Evolutionary conservation across 2,888 invertebrate genomes (phyloP), one percentile per base, ranked within the genome.

Genomic region (Ptychoptera contaminata): DNA sequence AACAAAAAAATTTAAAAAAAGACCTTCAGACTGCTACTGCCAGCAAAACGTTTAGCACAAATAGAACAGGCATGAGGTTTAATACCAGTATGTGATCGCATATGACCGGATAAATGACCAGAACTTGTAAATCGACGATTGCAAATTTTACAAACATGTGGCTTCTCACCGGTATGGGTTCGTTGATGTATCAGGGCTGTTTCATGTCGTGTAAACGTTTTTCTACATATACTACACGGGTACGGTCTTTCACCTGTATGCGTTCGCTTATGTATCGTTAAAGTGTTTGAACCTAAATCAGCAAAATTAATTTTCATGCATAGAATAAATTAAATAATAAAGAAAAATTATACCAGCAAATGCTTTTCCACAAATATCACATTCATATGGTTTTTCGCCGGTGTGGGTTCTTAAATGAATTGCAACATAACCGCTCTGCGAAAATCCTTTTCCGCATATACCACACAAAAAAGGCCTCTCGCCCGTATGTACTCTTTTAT

Each of bases 181-280:
- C 50, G 41, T 46, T 43, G 49, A 46, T 51, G 50, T 12, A 53
- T 48, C 10, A 50, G 37, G 4, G 51, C 43, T 11, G 52, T 51
- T 47, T 54, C 53, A 31, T 51, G 47, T 3, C 52, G 48, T 2
- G 49, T 49, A 45, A 56, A 56, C 1, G 47, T 38, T 30, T 51
- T 52, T 8, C 31, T 46, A 38, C 55, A 56, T 7, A 43, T 23
- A 10, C 36, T 32, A 47, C 56, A 55, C 1, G 47, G 40, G 41
- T 47, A 52, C 2, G 50, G 48, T 37, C 44, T 49, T 38, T 55
- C 52, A 2, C 52, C 53, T 1, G 52, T 50, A 40, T 56, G 56
- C 9, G 49, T 53, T 12, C 54, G 47, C 38, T 51, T 51, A 35
- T 56, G 56, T 15, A 54, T 51, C 1, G 49, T 44, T 23, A 51